Evolutionary conservation across 2,797 vertebrate genomes (phyloP).

Genomic region (Sebastes trivittatus): DNA sequence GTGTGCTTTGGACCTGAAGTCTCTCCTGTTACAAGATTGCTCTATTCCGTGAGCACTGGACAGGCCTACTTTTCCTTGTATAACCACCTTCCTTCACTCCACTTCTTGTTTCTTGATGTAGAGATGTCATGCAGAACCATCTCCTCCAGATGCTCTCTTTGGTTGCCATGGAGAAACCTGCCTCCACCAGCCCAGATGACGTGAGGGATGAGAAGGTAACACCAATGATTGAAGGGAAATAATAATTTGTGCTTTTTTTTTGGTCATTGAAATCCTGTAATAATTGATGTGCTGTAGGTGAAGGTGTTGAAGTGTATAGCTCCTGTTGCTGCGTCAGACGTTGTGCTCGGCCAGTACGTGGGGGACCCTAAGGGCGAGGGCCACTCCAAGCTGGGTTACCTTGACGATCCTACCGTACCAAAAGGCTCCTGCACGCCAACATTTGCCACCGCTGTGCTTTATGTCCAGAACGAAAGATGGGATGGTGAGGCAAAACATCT

Average conservation of each 20-base stretch:
- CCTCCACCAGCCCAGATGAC: constrained; percentile 89
- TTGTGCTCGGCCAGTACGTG: constrained; percentile 93
- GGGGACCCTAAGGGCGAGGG: constrained; percentile 85
- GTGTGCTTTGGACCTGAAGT: no score
- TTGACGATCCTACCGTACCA: constrained; percentile 90
- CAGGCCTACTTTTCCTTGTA: no score
- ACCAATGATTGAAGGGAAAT: not conserved
- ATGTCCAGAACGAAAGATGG: constrained; percentile 92
- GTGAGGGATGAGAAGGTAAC: constrained; percentile 94
- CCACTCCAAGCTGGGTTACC: constrained; percentile 83
- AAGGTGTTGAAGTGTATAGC: constrained; percentile 92
- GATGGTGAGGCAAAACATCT: constrained; percentile 81
- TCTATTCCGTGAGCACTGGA: accelerated
- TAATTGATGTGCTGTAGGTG: constrained; percentile 79
- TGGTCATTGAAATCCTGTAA: not conserved
- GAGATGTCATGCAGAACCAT: constrained; percentile 98
- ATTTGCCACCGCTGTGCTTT: constrained; percentile 88
- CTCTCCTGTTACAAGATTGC: no score
- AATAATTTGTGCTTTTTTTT: not conserved
- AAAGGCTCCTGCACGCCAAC: constrained; percentile 88
- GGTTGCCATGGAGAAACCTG: constrained; percentile 95
- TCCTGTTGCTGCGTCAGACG: constrained; percentile 78
- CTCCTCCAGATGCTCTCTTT: constrained; percentile 94
- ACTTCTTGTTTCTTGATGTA: constrained; percentile 49
- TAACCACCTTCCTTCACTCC: no score